Conservation (phyloP, 2,113 vertebrate genomes). For the Acinonyx jubatus region DNA sequence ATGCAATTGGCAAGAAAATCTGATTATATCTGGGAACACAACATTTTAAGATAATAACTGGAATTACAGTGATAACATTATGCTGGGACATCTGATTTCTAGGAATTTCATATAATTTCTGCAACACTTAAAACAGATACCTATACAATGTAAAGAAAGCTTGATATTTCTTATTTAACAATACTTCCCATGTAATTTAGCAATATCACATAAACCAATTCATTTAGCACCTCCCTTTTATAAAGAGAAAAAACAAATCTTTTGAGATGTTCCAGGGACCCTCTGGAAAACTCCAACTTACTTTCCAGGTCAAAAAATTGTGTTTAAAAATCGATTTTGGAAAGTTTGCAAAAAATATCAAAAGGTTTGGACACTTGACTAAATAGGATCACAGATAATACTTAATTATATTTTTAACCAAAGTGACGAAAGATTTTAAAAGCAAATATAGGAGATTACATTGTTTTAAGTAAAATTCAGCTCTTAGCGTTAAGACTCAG, state of each 20-base stretch:
- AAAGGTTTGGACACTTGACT: not conserved
- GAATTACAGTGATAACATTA: not conserved
- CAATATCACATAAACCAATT: not conserved
- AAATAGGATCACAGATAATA: not conserved
- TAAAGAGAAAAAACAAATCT: not conserved
- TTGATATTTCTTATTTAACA: not conserved
- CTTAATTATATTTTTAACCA: not conserved
- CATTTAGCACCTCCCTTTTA: not conserved
- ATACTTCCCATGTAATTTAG: not conserved
- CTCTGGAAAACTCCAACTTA: not conserved
- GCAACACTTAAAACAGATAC: not conserved
- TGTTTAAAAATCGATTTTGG: not conserved
- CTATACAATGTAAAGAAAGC: not conserved
- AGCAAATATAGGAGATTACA: not conserved
- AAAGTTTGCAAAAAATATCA: not conserved
- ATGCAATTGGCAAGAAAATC: not conserved
- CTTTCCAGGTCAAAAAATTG: not conserved
- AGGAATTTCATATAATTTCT: not conserved
- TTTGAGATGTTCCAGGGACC: not conserved
- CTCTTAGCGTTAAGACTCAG: not conserved
- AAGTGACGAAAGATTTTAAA: not conserved
- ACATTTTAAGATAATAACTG: not conserved
- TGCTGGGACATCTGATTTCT: not conserved
- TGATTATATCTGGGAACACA: not conserved
- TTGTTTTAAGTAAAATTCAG: not conserved